These are phyloP conservation scores for Fregetta grallaria DNA, from an alignment of 2,113 vertebrate genomes.

Conservation along the genomic window DNA sequence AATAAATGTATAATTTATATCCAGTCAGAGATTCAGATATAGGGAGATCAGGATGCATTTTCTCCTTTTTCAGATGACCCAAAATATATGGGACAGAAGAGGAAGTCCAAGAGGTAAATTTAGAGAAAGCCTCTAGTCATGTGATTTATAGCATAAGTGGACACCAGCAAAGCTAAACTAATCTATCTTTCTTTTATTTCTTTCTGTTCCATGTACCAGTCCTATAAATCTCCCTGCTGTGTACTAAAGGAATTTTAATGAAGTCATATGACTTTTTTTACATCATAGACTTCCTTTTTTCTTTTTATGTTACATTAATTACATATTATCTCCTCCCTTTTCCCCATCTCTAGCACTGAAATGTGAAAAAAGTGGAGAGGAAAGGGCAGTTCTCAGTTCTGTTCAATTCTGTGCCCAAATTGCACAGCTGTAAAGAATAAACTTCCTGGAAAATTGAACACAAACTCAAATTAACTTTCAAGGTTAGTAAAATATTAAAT, in stretches of 20 bases:
- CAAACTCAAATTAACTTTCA: conserved; percentile 33
- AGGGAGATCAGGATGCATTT: neutral
- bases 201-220: neutral
- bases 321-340: neutral
- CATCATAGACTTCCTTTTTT: neutral
- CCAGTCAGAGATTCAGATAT: neutral
- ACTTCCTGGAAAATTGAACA: conserved; percentile 14
- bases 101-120: neutral
- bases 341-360: neutral
- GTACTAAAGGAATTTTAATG: neutral
- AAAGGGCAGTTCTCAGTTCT: neutral
- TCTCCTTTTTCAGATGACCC: neutral
- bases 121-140: neutral
- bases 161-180: neutral
- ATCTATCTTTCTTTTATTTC: neutral
- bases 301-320: neutral
- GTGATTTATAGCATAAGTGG: neutral
- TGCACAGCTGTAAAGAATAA: neutral
- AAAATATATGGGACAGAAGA: neutral
- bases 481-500: conserved; percentile 26
- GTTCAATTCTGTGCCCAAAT: neutral
- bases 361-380: neutral
- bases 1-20: neutral
- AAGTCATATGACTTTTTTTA: neutral
- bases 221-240: neutral